phyloP scores from a whole-genome alignment of 2,888 invertebrate genomes.

The Drosophila pseudotakahashii region DNA sequence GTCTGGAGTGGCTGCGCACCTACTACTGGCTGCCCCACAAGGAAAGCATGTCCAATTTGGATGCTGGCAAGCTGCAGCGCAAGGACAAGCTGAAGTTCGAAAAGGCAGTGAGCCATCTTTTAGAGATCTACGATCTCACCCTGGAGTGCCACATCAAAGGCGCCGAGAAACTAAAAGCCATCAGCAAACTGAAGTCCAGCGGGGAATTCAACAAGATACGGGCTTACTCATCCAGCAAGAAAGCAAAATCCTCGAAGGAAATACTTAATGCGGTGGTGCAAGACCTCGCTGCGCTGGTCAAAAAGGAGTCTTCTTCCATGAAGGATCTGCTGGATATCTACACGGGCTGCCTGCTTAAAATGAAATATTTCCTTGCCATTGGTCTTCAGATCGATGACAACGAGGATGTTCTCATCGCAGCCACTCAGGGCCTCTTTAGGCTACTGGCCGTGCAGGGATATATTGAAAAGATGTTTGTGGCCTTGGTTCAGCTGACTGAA shows the following conservation, averaged over 20 bases:
- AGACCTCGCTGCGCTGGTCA: constrained; percentile 63
- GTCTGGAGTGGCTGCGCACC: constrained; percentile 81
- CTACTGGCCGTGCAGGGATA: constrained; percentile 79
- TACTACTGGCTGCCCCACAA: constrained; percentile 82
- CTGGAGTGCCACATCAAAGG: constrained; percentile 69
- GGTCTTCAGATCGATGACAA: constrained; percentile 53
- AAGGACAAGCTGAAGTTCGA: constrained; percentile 75
- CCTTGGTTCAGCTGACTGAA: constrained; percentile 78
- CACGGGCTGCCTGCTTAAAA: constrained; percentile 70
- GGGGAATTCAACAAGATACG: constrained; percentile 68
- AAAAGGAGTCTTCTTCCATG: constrained; percentile 47
- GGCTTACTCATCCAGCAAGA: constrained; percentile 54
- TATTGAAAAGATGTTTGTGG: constrained; percentile 79
- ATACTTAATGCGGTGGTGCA: constrained; percentile 49
- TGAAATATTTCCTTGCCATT: constrained; percentile 79
- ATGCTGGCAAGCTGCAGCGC: constrained; percentile 67
- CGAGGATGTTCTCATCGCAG: constrained; percentile 65
- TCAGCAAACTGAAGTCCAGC: constrained; percentile 69
- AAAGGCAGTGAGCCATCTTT: constrained; percentile 59
- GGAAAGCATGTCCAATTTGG: constrained; percentile 72
- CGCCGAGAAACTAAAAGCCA: constrained; percentile 66
- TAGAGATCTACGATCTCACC: constrained; percentile 78
- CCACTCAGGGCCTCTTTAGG: constrained; percentile 78
- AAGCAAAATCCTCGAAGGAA: constrained; percentile 49
- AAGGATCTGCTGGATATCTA: constrained; percentile 75